These are phyloP conservation scores for Gisinianus flammeolus DNA, from an alignment of 2,888 invertebrate genomes.

Conservation along the genomic window DNA sequence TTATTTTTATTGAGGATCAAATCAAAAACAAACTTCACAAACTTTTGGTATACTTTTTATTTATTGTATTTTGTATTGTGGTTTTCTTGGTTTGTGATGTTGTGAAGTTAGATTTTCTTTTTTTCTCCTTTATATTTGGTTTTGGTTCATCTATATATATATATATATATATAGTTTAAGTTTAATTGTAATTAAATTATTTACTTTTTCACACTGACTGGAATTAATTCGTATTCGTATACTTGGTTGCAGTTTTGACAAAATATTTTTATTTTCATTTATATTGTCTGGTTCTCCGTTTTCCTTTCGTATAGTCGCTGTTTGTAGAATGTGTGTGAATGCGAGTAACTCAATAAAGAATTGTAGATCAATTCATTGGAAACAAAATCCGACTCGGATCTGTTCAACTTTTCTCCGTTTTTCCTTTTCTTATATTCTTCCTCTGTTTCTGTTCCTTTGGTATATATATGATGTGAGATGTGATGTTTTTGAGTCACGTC, in stretches of 20 bases:
- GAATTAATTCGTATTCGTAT: constrained; percentile 49
- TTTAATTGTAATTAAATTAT: not conserved
- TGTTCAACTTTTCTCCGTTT: constrained; percentile 8
- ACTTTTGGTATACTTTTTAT: constrained; percentile 4
- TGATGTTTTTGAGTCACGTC: constrained; percentile 42
- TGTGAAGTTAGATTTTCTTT: not conserved
- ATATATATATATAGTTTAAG: not conserved
- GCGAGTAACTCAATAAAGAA: constrained; percentile 19
- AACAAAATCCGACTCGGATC: constrained; percentile 9
- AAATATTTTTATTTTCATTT: constrained; percentile 3
- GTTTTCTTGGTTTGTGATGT: not conserved
- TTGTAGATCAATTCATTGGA: constrained; percentile 19
- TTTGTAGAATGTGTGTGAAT: not conserved
- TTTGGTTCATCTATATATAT: not conserved
- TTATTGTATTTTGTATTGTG: not conserved
- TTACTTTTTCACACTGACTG: constrained; percentile 35
- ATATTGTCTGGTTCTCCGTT: not conserved
- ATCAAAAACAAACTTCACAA: not conserved
- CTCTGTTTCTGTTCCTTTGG: too few species aligned
- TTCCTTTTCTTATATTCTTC: too few species aligned
- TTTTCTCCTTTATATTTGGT: not conserved
- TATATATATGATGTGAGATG: too few species aligned
- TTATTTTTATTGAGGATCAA: too few species aligned
- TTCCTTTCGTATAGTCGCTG: not conserved
- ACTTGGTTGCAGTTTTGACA: constrained; percentile 51